Conservation (phyloP, 2,888 invertebrate species). For the Neria commutata region DNA sequence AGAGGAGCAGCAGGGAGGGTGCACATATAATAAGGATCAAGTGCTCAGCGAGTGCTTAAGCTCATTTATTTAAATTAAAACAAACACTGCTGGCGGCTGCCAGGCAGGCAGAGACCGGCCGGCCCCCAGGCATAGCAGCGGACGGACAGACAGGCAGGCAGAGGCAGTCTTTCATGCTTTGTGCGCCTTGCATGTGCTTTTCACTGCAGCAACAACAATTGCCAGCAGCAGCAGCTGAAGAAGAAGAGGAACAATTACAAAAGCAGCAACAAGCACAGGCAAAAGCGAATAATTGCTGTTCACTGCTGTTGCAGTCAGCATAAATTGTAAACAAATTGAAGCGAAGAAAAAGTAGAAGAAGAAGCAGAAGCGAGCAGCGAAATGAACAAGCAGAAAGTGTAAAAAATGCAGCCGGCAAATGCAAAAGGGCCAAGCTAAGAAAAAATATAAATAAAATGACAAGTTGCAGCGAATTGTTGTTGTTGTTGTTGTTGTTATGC, state of each 20-base stretch:
- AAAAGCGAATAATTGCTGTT: slow-evolving; percentile 24
- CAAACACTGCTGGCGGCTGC: slow-evolving; percentile 48
- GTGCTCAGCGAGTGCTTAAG: slow-evolving; percentile 46
- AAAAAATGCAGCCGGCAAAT: slow-evolving; percentile 8
- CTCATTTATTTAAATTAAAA: slow-evolving; percentile 59
- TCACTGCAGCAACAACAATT: slow-evolving; percentile 18
- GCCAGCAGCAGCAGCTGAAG: slow-evolving; percentile 1
- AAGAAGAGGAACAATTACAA: no score
- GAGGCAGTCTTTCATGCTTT: no score
- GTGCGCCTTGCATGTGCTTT: no score
- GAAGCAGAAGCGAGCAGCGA: slow-evolving; percentile 1
- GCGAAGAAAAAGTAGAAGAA: neutral
- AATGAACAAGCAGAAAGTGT: neutral
- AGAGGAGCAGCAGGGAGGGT: slow-evolving; percentile 3
- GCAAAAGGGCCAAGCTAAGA: slow-evolving; percentile 4
- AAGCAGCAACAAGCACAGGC: slow-evolving; percentile 7
- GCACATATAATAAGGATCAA: slow-evolving; percentile 38
- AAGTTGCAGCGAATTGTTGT: neutral
- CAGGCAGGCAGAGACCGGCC: slow-evolving; percentile 25
- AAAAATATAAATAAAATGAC: slow-evolving; percentile 2
- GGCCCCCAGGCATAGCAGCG: slow-evolving; percentile 20
- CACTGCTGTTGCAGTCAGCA: slow-evolving; percentile 13
- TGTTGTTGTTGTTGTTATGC: neutral
- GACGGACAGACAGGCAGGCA: neutral
- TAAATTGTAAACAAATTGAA: slow-evolving; percentile 20